Evolutionary conservation across 2,113 vertebrate species (phyloP).

Genomic region (Lophura nycthemera): DNA sequence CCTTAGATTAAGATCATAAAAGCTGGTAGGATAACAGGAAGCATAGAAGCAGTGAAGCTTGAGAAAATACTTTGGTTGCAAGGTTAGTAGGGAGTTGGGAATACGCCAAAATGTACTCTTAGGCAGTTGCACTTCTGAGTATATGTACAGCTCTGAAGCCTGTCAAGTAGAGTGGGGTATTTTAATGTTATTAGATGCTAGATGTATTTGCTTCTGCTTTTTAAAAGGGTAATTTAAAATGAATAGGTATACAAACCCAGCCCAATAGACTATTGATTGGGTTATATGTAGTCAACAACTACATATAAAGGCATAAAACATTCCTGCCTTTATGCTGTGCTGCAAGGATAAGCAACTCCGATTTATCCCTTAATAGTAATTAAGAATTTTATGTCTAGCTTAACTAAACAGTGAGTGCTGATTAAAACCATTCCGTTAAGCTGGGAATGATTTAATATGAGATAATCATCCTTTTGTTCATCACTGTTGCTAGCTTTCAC

Average conservation of each 20-base stretch:
- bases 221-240: constrained; percentile 2
- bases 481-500: constrained; percentile 41
- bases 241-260: not conserved
- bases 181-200: not conserved
- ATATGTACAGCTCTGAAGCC: not conserved
- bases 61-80: not conserved
- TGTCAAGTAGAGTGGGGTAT: not conserved
- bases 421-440: constrained; percentile 44
- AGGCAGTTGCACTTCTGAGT: not conserved
- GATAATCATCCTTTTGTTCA: constrained; percentile 47
- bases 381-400: constrained; percentile 30
- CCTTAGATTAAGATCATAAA: not conserved
- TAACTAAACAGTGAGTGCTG: constrained; percentile 37
- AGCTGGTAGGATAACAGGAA: not conserved
- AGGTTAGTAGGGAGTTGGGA: not conserved
- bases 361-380: constrained; percentile 41
- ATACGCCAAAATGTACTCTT: not conserved
- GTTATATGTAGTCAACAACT: not conserved
- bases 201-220: not conserved
- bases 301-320: not conserved
- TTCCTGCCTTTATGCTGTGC: not conserved
- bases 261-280: not conserved
- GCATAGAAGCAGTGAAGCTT: not conserved
- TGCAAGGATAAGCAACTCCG: not conserved
- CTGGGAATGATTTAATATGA: constrained; percentile 21